Conservation (phyloP, 2,113 vertebrate genomes). For the Anser cygnoides region DNA sequence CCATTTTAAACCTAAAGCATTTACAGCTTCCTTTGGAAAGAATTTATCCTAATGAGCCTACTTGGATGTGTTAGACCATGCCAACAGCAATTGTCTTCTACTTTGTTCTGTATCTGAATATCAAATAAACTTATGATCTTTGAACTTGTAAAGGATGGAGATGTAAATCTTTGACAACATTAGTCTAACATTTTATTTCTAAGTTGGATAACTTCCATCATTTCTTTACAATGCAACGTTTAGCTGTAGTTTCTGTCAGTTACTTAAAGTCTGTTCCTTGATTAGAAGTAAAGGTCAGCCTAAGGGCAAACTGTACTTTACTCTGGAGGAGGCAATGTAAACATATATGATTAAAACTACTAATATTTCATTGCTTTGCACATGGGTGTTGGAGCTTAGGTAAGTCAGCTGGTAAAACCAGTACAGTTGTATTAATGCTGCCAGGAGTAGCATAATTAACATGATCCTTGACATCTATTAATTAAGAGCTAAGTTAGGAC, state of each 20-base stretch:
- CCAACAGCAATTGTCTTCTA: not conserved
- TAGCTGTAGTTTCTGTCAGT: conserved; percentile 48
- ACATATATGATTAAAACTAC: conserved; percentile 31
- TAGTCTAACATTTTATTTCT: not conserved
- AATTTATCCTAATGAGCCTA: not conserved
- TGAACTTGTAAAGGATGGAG: not conserved
- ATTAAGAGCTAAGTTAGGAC: not conserved
- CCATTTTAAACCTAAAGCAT: not conserved
- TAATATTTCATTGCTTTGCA: conserved; percentile 14
- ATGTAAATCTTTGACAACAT: not conserved
- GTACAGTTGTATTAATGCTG: not conserved
- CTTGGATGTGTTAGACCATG: not conserved
- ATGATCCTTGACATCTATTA: not conserved
- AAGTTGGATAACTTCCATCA: not conserved
- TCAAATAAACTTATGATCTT: not conserved
- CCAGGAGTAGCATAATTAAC: not conserved
- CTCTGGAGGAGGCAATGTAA: conserved; percentile 42
- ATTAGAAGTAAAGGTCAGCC: conserved; percentile 66
- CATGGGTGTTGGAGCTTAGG: not conserved
- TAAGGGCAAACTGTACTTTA: conserved; percentile 60
- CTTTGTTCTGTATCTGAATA: not conserved
- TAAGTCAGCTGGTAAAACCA: conserved; percentile 25
- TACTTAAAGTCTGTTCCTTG: conserved; percentile 37
- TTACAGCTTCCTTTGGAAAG: not conserved
- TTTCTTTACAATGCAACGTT: not conserved